Evolutionary conservation across 2,888 invertebrate genomes (phyloP).

Genomic region (Ophion costatus): DNA sequence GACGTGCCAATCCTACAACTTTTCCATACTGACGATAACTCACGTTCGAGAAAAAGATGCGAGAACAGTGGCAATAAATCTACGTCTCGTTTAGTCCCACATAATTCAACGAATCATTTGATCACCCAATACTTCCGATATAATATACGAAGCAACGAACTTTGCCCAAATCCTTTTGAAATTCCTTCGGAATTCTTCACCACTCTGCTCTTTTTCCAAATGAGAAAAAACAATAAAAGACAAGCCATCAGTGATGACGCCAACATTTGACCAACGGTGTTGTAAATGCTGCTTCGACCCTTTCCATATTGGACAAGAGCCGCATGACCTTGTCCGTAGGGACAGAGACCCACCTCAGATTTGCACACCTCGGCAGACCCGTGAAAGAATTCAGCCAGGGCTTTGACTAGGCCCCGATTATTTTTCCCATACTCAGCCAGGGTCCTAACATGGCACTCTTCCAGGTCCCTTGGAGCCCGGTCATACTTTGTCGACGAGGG

Average conservation of each 20-base stretch:
- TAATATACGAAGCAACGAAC: conserved; percentile 89
- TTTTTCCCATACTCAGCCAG: too few relatives aligned
- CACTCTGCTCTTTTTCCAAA: conserved; percentile 92
- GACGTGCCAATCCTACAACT: background rate
- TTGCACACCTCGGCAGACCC: conserved; percentile 89
- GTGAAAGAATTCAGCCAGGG: too few relatives aligned
- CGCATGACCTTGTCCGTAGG: conserved; percentile 91
- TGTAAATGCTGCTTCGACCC: conserved; percentile 90
- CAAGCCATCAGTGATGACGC: too few relatives aligned
- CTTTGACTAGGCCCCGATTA: too few relatives aligned
- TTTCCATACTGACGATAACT: conserved; percentile 71
- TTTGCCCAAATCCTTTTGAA: conserved; percentile 92
- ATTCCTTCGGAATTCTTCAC: conserved; percentile 90
- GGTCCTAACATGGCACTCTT: too few relatives aligned
- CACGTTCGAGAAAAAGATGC: conserved; percentile 92
- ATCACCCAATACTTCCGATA: conserved; percentile 87
- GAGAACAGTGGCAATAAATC: conserved; percentile 90
- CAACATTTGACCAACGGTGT: conserved; percentile 87
- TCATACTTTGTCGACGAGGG: too few relatives aligned
- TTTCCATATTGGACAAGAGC: conserved; percentile 91
- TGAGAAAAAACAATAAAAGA: background rate
- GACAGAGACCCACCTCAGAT: conserved; percentile 87
- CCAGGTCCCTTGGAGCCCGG: too few relatives aligned
- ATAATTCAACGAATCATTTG: conserved; percentile 87
- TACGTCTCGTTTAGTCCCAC: conserved; percentile 80